Evolutionary conservation across 2,797 vertebrate genomes (phyloP).

Genomic region (Ambastaia sidthimunki): DNA sequence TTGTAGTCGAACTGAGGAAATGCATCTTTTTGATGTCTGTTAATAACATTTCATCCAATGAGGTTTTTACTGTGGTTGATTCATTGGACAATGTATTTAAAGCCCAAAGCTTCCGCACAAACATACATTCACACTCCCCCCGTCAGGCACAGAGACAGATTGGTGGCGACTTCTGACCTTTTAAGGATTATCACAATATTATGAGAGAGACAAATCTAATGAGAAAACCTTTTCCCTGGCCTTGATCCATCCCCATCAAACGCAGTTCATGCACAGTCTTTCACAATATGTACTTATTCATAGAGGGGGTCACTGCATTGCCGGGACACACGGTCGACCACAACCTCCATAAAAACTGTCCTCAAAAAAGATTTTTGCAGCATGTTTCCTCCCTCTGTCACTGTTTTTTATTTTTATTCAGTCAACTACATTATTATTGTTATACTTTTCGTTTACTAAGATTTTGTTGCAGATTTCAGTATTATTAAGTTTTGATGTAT

Average conservation of each 20-base stretch:
- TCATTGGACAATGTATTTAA: constrained; percentile 25
- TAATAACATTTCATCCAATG: constrained; percentile 4
- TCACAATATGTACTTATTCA: constrained; percentile 34
- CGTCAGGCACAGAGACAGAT: constrained; percentile 30
- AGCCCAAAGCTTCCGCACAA: constrained; percentile 6
- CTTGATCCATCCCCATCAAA: constrained; percentile 46
- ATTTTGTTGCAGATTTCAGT: constrained; percentile 55
- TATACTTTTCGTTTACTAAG: constrained; percentile 54
- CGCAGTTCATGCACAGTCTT: constrained; percentile 32
- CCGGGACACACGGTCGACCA: constrained; percentile 10
- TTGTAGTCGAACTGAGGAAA: neutral
- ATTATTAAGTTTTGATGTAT: constrained; percentile 60
- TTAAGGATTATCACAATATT: constrained; percentile 60
- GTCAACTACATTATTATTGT: constrained; percentile 52
- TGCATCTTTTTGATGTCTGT: constrained; percentile 10
- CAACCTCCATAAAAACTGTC: constrained; percentile 22
- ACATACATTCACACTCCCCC: constrained; percentile 18
- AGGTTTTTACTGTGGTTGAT: constrained; percentile 19
- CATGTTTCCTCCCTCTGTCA: constrained; percentile 47
- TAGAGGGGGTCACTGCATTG: constrained; percentile 23
- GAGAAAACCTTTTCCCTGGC: constrained; percentile 49
- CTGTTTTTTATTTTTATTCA: constrained; percentile 39
- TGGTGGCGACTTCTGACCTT: constrained; percentile 51
- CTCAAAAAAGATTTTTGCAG: constrained; percentile 30
- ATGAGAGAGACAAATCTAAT: constrained; percentile 51